phyloP scores from a whole-genome alignment of 2,888 invertebrate genomes.

The Deilephila porcellus region DNA sequence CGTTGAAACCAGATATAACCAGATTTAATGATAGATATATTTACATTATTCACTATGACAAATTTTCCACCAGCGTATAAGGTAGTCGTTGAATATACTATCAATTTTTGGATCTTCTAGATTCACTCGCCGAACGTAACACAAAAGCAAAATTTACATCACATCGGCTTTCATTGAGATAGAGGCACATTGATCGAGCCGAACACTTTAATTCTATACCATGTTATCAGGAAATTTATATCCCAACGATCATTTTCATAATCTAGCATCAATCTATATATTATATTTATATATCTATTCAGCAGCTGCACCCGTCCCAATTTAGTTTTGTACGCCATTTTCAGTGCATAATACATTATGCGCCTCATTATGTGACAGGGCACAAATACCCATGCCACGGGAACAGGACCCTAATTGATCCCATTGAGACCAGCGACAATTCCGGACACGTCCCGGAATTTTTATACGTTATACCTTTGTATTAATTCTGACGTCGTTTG shows the following conservation, averaged over 20 bases:
- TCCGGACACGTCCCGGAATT: constrained; percentile 34
- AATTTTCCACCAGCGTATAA: no score
- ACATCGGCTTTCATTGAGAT: no score
- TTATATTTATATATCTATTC: neutral
- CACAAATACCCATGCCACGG: constrained; percentile 31
- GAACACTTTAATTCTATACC: neutral
- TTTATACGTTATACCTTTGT: constrained; percentile 15
- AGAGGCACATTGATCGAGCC: no score
- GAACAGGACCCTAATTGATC: constrained; percentile 42
- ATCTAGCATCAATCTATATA: neutral
- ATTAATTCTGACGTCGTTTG: constrained; percentile 18
- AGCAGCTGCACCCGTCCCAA: neutral
- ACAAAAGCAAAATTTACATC: no score
- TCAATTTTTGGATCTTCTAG: no score
- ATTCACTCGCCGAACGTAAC: no score
- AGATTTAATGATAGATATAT: no score
- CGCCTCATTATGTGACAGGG: constrained; percentile 27
- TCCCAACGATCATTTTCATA: neutral
- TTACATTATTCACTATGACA: no score
- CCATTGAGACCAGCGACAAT: constrained; percentile 44
- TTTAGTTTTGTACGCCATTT: constrained; percentile 11
- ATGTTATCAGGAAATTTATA: neutral
- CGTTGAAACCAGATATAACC: no score
- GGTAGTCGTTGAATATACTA: no score
- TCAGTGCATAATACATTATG: constrained; percentile 32